Conservation (phyloP, 2,888 invertebrate species). For the Auanema freiburgensis region DNA sequence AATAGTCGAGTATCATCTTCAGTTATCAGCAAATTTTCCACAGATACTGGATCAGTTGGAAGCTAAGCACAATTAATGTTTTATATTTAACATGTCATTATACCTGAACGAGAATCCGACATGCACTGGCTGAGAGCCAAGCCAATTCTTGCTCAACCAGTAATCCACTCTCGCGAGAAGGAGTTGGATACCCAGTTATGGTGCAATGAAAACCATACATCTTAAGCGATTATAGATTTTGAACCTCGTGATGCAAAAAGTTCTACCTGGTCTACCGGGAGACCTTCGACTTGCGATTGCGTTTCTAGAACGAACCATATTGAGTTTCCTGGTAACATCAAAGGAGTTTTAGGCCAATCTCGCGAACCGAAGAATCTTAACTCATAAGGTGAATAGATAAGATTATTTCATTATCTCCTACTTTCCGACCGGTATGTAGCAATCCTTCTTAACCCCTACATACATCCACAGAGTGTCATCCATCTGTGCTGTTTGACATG, state of each 20-base stretch:
- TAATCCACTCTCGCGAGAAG: slow-evolving; percentile 29
- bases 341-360: slow-evolving; percentile 78
- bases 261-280: slow-evolving; percentile 36
- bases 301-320: slow-evolving; percentile 93
- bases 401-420: not conserved
- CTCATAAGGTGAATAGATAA: no score
- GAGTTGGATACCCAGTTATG: slow-evolving; percentile 46
- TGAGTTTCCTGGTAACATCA: slow-evolving; percentile 73
- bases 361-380: slow-evolving; percentile 36
- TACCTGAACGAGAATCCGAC: slow-evolving; percentile 52
- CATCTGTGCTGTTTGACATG: slow-evolving; percentile 72
- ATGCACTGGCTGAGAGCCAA: slow-evolving; percentile 58
- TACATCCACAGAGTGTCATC: slow-evolving; percentile 78
- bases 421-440: slow-evolving; percentile 64
- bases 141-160: slow-evolving; percentile 59
- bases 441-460: slow-evolving; percentile 54
- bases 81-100: not conserved
- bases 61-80: slow-evolving; percentile 26
- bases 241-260: no score
- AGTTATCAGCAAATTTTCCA: slow-evolving; percentile 67
- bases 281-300: slow-evolving; percentile 68
- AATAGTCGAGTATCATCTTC: slow-evolving; percentile 73
- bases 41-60: slow-evolving; percentile 31
- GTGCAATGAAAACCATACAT: slow-evolving; percentile 60
- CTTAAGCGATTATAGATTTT: no score